Evolutionary conservation across 35 echinoderm and acorn worm species (phyloP), one percentile per base, ranked within the genome.

Genomic region (Lytechinus pictus): DNA sequence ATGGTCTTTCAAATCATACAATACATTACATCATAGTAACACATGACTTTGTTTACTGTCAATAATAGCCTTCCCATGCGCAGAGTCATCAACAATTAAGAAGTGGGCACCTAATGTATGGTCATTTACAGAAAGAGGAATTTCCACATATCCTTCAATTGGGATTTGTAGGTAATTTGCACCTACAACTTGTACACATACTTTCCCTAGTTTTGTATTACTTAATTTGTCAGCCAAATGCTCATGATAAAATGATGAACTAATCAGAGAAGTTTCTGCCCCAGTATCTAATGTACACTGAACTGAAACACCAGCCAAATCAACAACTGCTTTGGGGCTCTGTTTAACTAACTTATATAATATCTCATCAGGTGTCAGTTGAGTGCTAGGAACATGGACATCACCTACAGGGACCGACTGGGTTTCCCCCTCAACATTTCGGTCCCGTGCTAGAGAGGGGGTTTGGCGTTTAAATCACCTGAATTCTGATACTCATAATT

Each of bases 221-320:
- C 56, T 88, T 16, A 94, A 33, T 28, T 92, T 86, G 60, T 95
- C 89, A 52, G 57, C 89, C 27, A 97, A 52, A 27, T 94, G 92
- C 92, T 94, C 71, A 8, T 94, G 24, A 44, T 96, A 97, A 44
- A 97, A 86, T 27, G 53, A 53, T 21, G 56, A 87, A 10, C 86
- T 95, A 28, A 97, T 97, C 54, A 97, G 86, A 21, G 96, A 96
- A 1, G 96, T 94, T 87, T 96, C 95, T 58, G 96, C 95, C 51
- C 96, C 96, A 88, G 95, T 97, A 92, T 97, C 96, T 54, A 97
- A 54, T 9, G 94, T 94, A 89, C 95, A 97, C 1, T 79, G 61
- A 21, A 95, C 29, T 29, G 87, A 57, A 24, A 97, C 92, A 5
- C 95, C 95, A 33, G 95, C 96, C 4, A 97, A 52, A 19, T 87